These are phyloP conservation scores for Acrobasis repandana DNA, from an alignment of 2,888 invertebrate species.

Conservation along the genomic window DNA sequence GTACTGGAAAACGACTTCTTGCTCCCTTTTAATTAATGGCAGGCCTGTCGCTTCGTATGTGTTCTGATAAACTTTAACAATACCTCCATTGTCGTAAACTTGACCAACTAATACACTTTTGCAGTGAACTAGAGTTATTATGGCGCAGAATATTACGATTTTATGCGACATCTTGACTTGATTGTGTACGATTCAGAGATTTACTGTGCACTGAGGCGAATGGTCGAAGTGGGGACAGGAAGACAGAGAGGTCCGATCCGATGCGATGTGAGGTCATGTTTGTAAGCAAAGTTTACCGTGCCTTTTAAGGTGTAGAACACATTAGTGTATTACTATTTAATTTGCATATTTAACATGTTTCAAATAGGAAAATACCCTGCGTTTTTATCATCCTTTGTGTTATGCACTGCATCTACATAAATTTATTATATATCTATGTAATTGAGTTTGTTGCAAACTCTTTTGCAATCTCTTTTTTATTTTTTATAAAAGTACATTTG, in stretches of 20 bases:
- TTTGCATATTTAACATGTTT: background rate
- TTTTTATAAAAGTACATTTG: too few relatives aligned
- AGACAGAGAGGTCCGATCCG: conserved; percentile 7
- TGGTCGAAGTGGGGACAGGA: background rate
- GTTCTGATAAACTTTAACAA: conserved; percentile 53
- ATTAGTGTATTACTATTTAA: background rate
- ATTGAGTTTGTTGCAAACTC: too few relatives aligned
- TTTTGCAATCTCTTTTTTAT: too few relatives aligned
- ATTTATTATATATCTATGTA: too few relatives aligned
- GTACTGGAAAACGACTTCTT: conserved; percentile 52
- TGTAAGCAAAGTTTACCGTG: conserved; percentile 3
- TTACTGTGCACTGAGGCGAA: background rate
- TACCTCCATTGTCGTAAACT: conserved; percentile 45
- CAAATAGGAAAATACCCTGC: background rate
- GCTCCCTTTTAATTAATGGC: conserved; percentile 48
- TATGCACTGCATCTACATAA: too few relatives aligned
- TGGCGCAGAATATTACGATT: conserved; percentile 34
- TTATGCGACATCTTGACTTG: conserved; percentile 45
- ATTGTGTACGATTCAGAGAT: background rate
- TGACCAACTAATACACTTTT: conserved; percentile 56
- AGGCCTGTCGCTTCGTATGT: conserved; percentile 42
- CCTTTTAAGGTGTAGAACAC: conserved; percentile 6
- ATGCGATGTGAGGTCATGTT: conserved; percentile 4
- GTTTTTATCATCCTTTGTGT: background rate
- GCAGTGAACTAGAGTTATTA: conserved; percentile 35